These are phyloP conservation scores for Sinella curviseta DNA, from an alignment of 1,140 invertebrate genomes.

Conservation along the genomic window DNA sequence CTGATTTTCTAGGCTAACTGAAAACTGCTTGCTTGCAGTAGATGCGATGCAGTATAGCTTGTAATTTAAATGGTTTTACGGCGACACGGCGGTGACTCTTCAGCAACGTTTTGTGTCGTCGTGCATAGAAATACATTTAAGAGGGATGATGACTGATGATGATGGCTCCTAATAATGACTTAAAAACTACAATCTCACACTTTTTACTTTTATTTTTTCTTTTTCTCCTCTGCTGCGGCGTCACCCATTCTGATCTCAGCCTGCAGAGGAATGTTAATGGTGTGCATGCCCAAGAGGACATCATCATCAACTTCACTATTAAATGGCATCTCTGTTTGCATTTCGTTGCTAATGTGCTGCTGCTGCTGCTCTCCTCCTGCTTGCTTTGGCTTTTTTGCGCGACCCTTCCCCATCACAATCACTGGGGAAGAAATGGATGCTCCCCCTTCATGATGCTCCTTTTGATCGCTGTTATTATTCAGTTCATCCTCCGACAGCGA, in stretches of 20 bases:
- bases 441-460: neutral
- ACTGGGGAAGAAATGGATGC: neutral
- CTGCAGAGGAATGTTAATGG: neutral
- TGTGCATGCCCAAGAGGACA: neutral
- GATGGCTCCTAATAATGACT: no score
- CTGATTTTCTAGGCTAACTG: no score
- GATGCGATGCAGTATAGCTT: no score
- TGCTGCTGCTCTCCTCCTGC: no score
- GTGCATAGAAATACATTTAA: no score
- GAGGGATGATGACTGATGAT: no score
- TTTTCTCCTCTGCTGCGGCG: neutral
- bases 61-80: no score
- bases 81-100: no score
- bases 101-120: no score
- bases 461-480: neutral
- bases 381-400: neutral
- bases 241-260: neutral
- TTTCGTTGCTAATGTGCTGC: neutral
- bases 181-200: no score
- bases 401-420: neutral
- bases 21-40: no score
- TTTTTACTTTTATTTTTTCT: neutral
- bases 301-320: neutral
- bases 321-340: conserved; percentile 8
- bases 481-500: neutral